These are phyloP conservation scores for Lasioglossum figueresi DNA, from an alignment of 2,888 invertebrate species.

Conservation along the genomic window DNA sequence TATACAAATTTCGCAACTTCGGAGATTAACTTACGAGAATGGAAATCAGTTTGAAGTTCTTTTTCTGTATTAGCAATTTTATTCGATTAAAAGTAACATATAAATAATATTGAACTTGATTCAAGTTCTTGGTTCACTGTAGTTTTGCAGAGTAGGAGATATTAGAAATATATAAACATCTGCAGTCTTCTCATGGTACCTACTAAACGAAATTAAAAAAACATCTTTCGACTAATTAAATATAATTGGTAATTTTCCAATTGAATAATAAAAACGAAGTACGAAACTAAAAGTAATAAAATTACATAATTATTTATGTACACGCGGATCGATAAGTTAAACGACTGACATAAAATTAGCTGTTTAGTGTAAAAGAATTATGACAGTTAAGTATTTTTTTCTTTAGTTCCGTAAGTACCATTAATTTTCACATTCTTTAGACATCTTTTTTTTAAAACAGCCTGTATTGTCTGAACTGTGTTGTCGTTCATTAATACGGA, in stretches of 20 bases:
- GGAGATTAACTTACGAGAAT: neutral
- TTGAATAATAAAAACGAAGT: neutral
- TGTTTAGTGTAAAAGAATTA: neutral
- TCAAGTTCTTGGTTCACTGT: conserved; percentile 1
- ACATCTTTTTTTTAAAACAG: neutral
- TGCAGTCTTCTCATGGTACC: conserved; percentile 6
- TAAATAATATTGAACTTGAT: conserved; percentile 13
- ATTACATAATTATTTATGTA: conserved; percentile 8
- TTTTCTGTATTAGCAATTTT: conserved; percentile 8
- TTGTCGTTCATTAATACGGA: conserved; percentile 3
- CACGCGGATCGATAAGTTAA: neutral
- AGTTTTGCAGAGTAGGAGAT: neutral
- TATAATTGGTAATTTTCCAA: neutral
- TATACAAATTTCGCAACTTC: neutral
- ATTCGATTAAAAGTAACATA: conserved; percentile 10
- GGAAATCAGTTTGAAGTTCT: neutral
- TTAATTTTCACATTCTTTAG: neutral
- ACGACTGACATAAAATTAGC: neutral
- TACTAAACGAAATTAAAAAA: conserved; percentile 1
- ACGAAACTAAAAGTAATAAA: conserved; percentile 15
- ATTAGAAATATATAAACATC: conserved; percentile 4
- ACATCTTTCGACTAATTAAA: neutral
- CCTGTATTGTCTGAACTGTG: conserved; percentile 9
- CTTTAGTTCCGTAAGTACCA: conserved; percentile 7
- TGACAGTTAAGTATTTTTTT: neutral